phyloP scores from a whole-genome alignment of 2,113 vertebrate genomes.

The Mirounga angustirostris region DNA sequence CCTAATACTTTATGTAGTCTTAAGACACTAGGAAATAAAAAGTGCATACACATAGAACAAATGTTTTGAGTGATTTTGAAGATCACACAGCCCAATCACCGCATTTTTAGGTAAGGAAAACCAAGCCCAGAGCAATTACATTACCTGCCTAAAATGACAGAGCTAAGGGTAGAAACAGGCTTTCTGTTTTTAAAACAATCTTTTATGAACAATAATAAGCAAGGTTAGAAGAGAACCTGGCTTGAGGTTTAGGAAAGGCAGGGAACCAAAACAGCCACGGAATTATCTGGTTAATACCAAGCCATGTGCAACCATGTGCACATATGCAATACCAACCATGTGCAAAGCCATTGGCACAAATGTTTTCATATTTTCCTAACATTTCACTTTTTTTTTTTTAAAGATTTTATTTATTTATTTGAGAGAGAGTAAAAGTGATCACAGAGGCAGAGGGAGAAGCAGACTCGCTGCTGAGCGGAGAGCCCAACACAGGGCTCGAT shows the following conservation, averaged over 20 bases:
- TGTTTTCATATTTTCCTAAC: neutral
- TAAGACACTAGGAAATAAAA: neutral
- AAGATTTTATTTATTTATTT: too few species aligned
- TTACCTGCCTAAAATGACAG: neutral
- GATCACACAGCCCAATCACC: neutral
- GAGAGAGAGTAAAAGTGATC: too few species aligned
- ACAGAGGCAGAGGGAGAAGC: too few species aligned
- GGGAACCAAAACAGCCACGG: neutral
- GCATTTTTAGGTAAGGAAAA: neutral
- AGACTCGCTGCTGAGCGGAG: too few species aligned
- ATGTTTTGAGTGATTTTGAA: neutral
- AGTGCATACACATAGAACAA: neutral
- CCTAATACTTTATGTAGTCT: neutral
- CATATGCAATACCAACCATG: too few species aligned
- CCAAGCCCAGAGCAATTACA: neutral
- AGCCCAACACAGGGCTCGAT: too few species aligned
- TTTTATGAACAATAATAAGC: neutral
- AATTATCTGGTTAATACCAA: neutral
- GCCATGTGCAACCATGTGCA: neutral
- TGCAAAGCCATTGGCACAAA: neutral
- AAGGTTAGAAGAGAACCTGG: neutral
- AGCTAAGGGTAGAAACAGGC: neutral
- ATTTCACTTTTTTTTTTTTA: neutral
- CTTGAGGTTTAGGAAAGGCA: neutral
- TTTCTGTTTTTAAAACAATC: slow-evolving; percentile 28